Percentiles rank a stretch among this genome's conserved stretches.
Conservation (phyloP, 1,140 invertebrate genomes). For the Pseudomyrmex flavicornis region DNA sequence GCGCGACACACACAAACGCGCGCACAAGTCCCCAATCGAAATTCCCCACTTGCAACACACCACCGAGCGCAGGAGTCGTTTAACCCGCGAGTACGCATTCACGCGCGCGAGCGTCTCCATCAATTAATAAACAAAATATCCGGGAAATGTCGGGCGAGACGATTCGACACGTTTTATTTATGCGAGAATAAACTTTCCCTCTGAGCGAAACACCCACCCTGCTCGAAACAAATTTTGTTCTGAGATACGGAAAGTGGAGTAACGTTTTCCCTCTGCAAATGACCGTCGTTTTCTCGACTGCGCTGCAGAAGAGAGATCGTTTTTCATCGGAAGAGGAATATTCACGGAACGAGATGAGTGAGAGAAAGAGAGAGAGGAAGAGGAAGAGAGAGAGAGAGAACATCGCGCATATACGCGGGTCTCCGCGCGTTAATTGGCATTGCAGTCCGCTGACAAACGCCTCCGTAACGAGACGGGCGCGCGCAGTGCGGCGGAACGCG, state of each 20-base stretch:
- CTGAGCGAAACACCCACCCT: too few species aligned
- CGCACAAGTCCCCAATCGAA: background rate
- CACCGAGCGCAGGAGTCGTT: background rate
- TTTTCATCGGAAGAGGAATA: background rate
- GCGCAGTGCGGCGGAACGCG: slow-evolving; percentile 44
- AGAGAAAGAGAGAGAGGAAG: too few species aligned
- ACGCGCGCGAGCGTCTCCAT: too few species aligned
- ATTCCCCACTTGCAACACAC: slow-evolving; percentile 10
- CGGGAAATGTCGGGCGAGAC: background rate
- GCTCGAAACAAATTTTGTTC: too few species aligned
- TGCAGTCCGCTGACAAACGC: slow-evolving; percentile 38
- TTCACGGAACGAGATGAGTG: too few species aligned
- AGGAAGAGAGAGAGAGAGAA: background rate
- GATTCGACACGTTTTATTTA: background rate
- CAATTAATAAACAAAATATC: too few species aligned
- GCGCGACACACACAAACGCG: slow-evolving; percentile 9
- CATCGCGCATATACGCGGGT: background rate
- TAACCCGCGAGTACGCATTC: background rate
- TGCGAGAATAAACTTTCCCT: too few species aligned
- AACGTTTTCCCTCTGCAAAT: too few species aligned
- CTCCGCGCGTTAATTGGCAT: slow-evolving; percentile 39
- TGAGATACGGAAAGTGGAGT: too few species aligned
- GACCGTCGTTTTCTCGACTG: too few species aligned
- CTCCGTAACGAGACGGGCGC: slow-evolving; percentile 34
- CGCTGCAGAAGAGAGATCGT: too few species aligned